These are phyloP conservation scores for Dryoscopus gambensis DNA, from an alignment of 2,113 vertebrate species.

Conservation along the genomic window DNA sequence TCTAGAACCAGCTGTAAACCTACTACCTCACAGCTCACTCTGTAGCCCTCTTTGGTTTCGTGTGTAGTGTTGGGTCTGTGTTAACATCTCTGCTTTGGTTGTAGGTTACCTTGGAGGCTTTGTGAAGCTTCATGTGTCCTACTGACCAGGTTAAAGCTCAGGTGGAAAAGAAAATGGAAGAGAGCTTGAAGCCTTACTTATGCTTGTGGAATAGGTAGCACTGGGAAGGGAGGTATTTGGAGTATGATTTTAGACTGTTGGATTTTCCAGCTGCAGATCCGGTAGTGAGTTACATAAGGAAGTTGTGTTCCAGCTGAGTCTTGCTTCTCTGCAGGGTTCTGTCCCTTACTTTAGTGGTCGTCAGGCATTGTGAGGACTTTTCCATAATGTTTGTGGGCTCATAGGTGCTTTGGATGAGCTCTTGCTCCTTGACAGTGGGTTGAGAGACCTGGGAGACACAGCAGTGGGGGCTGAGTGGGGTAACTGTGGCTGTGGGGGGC, in stretches of 20 bases:
- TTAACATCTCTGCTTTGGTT: neutral
- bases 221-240: neutral
- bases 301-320: neutral
- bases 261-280: neutral
- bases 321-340: fast-evolving
- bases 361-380: fast-evolving
- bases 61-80: fast-evolving
- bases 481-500: neutral
- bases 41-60: fast-evolving
- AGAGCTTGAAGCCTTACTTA: neutral
- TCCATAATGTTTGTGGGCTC: neutral
- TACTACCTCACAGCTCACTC: fast-evolving
- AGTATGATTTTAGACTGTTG: neutral
- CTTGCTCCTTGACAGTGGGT: fast-evolving
- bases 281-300: neutral
- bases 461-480: neutral
- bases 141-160: neutral
- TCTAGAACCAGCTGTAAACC: neutral
- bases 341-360: fast-evolving
- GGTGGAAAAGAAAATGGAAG: neutral
- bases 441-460: fast-evolving
- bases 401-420: neutral
- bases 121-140: neutral
- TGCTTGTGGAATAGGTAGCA: neutral
- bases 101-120: neutral